Evolutionary conservation across 2,113 vertebrate genomes (phyloP).

Genomic region (Psammodynastes pulverulentus): DNA sequence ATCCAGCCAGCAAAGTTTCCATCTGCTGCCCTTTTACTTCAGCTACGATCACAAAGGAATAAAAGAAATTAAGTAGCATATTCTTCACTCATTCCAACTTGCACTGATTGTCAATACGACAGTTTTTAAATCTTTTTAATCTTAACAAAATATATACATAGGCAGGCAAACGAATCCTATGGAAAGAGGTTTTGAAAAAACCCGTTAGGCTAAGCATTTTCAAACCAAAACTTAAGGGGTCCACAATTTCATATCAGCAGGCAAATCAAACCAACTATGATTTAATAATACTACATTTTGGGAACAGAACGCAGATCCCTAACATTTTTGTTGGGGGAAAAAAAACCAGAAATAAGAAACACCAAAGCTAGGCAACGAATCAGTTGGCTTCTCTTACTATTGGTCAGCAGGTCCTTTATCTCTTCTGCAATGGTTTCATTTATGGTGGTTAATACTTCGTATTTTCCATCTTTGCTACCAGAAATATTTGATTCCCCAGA

Average conservation of each 20-base stretch:
- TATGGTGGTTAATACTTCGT: constrained; percentile 85
- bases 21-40: constrained; percentile 87
- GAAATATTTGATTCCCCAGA: constrained; percentile 69
- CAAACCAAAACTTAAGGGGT: neutral
- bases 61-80: neutral
- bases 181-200: neutral
- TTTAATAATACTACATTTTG: neutral
- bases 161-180: too few relatives aligned
- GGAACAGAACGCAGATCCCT: neutral
- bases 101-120: neutral
- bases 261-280: neutral
- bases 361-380: too few relatives aligned
- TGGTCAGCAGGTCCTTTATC: constrained; percentile 86
- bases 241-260: neutral
- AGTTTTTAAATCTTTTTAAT: too few relatives aligned
- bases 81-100: neutral
- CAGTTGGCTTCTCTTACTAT: constrained; percentile 69
- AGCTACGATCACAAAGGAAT: constrained; percentile 67
- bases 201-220: neutral
- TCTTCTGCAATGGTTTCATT: constrained; percentile 89
- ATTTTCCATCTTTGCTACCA: constrained; percentile 89
- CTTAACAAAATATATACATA: too few relatives aligned
- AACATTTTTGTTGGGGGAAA: neutral
- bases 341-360: neutral
- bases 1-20: constrained; percentile 88